Evolutionary conservation across 2,888 invertebrate species (phyloP).

Genomic region (Mesochorus sp.): DNA sequence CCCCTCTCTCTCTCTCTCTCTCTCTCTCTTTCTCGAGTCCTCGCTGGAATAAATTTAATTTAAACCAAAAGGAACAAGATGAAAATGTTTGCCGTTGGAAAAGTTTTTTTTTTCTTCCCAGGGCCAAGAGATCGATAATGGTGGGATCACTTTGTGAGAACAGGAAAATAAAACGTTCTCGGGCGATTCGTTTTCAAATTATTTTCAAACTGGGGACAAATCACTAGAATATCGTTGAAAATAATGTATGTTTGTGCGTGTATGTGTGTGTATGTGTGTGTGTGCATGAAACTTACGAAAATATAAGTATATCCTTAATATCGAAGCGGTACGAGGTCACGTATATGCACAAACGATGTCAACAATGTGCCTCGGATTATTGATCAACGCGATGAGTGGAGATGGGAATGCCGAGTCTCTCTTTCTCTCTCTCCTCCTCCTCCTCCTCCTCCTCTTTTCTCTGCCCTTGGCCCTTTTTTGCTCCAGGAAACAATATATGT

Average conservation of each 20-base stretch:
- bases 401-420: conserved; percentile 51
- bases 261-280: neutral
- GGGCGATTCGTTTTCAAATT: too few species aligned
- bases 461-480: conserved; percentile 49
- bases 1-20: too few species aligned
- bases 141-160: too few species aligned
- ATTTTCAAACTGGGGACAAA: neutral
- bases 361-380: conserved; percentile 61
- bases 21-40: too few species aligned
- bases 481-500: conserved; percentile 12
- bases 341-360: conserved; percentile 52
- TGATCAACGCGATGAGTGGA: conserved; percentile 52
- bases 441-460: conserved; percentile 1
- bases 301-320: neutral
- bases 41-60: too few species aligned
- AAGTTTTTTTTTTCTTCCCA: too few species aligned
- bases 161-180: too few species aligned
- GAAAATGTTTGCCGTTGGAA: too few species aligned
- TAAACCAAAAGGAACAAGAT: too few species aligned
- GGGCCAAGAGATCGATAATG: too few species aligned
- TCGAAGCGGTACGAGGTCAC: neutral
- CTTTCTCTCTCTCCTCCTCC: conserved; percentile 21
- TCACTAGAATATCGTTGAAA: neutral
- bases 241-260: neutral
- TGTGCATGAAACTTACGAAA: neutral